These are phyloP conservation scores for Drosophila bocqueti DNA, from an alignment of 1,140 invertebrate genomes.

Conservation along the genomic window DNA sequence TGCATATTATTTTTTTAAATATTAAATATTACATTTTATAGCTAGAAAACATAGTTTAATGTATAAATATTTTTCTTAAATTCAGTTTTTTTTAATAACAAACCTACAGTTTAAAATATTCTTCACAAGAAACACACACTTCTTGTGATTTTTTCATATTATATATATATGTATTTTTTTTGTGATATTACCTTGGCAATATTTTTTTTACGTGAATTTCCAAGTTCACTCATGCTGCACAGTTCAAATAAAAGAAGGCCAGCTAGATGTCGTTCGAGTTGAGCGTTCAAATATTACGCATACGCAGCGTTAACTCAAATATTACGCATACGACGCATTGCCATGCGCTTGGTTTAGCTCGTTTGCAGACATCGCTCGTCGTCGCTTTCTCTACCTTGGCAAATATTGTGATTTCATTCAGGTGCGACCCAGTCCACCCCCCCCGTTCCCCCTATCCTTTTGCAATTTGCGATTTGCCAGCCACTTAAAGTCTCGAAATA, in stretches of 20 bases:
- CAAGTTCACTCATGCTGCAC: constrained; percentile 1
- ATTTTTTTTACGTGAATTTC: background rate
- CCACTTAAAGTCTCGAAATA: constrained; percentile 26
- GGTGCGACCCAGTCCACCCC: background rate
- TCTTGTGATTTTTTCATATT: background rate
- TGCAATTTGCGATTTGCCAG: constrained; percentile 32
- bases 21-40: no score
- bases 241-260: constrained; percentile 1
- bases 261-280: background rate
- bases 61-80: background rate
- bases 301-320: constrained; percentile 19
- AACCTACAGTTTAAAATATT: background rate
- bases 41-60: no score
- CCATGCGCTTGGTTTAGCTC: constrained; percentile 11
- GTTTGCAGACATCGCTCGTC: background rate
- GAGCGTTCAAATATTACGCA: constrained; percentile 10
- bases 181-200: background rate
- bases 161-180: background rate
- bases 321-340: constrained; percentile 45
- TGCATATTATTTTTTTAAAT: no score
- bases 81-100: background rate
- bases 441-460: background rate
- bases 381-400: constrained; percentile 22
- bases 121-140: background rate
- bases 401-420: constrained; percentile 75